Conservation (phyloP, 1,140 invertebrate species). For the Proales similis region DNA sequence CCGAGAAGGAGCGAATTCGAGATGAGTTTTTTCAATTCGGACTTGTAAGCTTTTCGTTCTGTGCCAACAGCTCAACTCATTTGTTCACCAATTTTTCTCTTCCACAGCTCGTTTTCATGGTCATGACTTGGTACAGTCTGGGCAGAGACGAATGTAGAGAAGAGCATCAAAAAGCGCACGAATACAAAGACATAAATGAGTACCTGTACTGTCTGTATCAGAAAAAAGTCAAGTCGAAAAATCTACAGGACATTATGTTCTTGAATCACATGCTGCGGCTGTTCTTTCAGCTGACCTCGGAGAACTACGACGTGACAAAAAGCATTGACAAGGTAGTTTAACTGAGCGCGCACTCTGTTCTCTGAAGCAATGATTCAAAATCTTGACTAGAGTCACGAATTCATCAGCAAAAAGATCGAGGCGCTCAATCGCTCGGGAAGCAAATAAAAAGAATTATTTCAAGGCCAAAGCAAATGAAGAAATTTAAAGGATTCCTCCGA, state of each 20-base stretch:
- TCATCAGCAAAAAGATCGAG: too few species aligned
- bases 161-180: neutral
- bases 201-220: neutral
- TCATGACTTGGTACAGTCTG: slow-evolving; percentile 1
- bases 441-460: too few species aligned
- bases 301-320: slow-evolving; percentile 20
- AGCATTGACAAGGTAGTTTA: slow-evolving; percentile 29
- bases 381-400: too few species aligned
- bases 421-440: too few species aligned
- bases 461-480: too few species aligned
- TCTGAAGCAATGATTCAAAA: too few species aligned
- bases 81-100: neutral
- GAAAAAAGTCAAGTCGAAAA: neutral
- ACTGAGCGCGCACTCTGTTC: too few species aligned
- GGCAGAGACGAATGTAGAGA: slow-evolving; percentile 3
- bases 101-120: slow-evolving; percentile 26
- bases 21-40: slow-evolving; percentile 36
- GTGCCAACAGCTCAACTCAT: neutral
- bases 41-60: neutral
- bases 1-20: neutral
- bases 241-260: neutral
- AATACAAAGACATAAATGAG: neutral
- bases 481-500: too few species aligned
- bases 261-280: slow-evolving; percentile 20
- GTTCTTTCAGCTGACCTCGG: slow-evolving; percentile 12